These are phyloP conservation scores for Lamellibrachia columna DNA, from an alignment of 2,888 invertebrate genomes.

Conservation along the genomic window DNA sequence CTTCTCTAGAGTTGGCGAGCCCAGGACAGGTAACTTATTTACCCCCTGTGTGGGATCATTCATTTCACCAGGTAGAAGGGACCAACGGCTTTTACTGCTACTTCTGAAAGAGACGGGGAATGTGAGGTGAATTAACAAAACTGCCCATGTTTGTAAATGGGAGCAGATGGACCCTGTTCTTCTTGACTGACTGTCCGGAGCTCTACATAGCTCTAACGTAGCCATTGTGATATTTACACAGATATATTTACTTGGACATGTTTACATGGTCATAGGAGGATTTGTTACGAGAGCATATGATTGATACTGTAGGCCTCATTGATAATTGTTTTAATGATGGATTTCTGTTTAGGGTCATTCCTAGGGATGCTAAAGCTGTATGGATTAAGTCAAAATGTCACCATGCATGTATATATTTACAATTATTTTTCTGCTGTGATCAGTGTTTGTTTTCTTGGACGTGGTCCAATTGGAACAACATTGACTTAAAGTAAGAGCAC, in stretches of 20 bases:
- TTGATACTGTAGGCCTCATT: not conserved
- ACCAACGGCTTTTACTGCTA: too few species aligned
- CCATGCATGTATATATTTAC: not conserved
- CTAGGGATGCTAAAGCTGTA: not conserved
- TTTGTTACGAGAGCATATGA: not conserved
- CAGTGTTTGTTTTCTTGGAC: not conserved
- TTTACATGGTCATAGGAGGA: not conserved
- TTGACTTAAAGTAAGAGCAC: not conserved
- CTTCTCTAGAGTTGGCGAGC: too few species aligned
- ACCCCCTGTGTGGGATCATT: too few species aligned
- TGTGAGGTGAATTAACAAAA: too few species aligned
- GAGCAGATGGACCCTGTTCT: too few species aligned
- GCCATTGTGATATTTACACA: not conserved
- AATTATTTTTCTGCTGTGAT: not conserved
- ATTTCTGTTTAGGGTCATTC: not conserved
- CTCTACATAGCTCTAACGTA: too few species aligned
- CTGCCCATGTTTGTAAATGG: too few species aligned
- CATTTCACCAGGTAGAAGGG: too few species aligned
- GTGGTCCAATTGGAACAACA: not conserved
- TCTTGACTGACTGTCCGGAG: too few species aligned
- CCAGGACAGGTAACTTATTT: too few species aligned
- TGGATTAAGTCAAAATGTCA: not conserved
- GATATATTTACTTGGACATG: not conserved
- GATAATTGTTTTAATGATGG: not conserved
- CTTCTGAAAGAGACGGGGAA: too few species aligned